These are phyloP conservation scores for Tokudaia tokunoshimensis DNA, from an alignment of 2,797 vertebrate genomes.

Conservation along the genomic window DNA sequence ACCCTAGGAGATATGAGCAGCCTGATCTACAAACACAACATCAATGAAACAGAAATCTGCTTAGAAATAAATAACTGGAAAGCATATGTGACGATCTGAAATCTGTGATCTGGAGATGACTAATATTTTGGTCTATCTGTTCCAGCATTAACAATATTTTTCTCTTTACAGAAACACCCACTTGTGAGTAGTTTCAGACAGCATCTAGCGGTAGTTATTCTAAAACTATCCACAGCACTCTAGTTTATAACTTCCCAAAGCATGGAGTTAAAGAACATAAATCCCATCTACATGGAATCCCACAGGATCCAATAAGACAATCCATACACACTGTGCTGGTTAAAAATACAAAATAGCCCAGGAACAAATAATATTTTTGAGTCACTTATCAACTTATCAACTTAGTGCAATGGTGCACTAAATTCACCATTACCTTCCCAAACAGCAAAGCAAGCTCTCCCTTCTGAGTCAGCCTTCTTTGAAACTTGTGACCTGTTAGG, in stretches of 20 bases:
- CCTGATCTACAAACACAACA: background rate
- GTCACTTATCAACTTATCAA: background rate
- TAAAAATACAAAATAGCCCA: background rate
- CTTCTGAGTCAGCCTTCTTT: background rate
- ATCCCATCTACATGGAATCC: background rate
- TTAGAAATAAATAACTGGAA: constrained; percentile 49
- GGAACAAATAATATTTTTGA: background rate
- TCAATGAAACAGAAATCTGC: background rate
- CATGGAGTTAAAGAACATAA: background rate
- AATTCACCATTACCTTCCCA: background rate
- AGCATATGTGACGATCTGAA: constrained; percentile 10
- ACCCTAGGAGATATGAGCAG: background rate
- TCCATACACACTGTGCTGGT: background rate
- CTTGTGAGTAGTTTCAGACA: constrained; percentile 12
- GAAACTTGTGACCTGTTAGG: background rate
- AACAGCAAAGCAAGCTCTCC: background rate
- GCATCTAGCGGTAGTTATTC: background rate
- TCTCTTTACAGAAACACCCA: constrained; percentile 33
- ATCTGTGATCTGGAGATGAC: constrained; percentile 13
- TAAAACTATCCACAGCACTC: background rate
- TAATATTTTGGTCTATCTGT: constrained; percentile 47
- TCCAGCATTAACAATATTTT: constrained; percentile 1
- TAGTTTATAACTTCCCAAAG: constrained; percentile 30
- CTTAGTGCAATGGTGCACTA: too few relatives aligned
- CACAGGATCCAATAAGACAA: background rate